Conservation (phyloP, 1,140 invertebrate genomes). For the Dufourea novaeangliae region DNA sequence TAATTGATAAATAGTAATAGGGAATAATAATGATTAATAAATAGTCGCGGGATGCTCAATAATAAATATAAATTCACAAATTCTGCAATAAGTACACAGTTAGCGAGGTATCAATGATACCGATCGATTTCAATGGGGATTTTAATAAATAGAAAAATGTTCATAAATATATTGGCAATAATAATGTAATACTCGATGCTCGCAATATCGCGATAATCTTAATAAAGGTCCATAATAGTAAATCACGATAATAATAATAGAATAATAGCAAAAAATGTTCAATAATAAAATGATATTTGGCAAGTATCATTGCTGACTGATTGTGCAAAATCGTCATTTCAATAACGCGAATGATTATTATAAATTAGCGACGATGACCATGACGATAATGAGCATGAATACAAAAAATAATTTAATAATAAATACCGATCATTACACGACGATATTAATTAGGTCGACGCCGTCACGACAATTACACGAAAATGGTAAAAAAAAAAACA, state of each 20-base stretch:
- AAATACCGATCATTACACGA: conserved; percentile 5
- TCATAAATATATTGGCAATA: conserved; percentile 40
- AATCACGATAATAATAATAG: conserved; percentile 34
- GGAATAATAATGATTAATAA: conserved; percentile 53
- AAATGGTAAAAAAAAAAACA: no score
- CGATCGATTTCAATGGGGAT: no score
- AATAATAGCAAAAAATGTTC: conserved; percentile 28
- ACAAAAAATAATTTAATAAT: conserved; percentile 32
- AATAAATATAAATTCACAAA: conserved; percentile 22
- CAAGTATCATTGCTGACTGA: conserved; percentile 10
- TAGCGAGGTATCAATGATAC: neutral
- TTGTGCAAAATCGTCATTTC: neutral
- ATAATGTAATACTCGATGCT: conserved; percentile 54
- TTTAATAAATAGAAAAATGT: neutral
- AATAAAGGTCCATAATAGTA: conserved; percentile 4
- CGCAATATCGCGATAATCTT: conserved; percentile 48
- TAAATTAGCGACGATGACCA: conserved; percentile 1
- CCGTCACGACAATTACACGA: conserved; percentile 53
- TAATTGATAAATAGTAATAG: conserved; percentile 42
- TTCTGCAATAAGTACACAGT: conserved; percentile 13
- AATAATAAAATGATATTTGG: conserved; percentile 13
- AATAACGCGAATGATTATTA: neutral
- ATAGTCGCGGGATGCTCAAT: conserved; percentile 6
- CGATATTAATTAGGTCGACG: conserved; percentile 49
- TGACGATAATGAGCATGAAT: conserved; percentile 17